Evolutionary conservation across 2,888 invertebrate species (phyloP).

Genomic region (Temnothorax rugatulus): DNA sequence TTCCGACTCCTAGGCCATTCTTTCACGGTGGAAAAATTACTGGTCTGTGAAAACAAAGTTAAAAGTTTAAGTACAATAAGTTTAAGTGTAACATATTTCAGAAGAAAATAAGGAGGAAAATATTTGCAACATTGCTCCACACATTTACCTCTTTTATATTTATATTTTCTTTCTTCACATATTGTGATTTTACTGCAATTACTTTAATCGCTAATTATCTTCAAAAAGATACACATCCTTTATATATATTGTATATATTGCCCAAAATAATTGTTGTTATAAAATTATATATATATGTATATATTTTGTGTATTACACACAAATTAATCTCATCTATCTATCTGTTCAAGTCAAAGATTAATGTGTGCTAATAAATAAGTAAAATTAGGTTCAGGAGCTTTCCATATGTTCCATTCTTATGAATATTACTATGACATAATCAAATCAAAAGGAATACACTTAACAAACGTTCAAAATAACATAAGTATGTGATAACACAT

Average conservation of each 20-base stretch:
- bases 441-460: not conserved
- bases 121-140: not conserved
- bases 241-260: not conserved
- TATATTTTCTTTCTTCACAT: not conserved
- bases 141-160: not conserved
- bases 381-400: not conserved
- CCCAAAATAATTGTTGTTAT: not conserved
- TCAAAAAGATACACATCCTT: not conserved
- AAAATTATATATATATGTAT: not conserved
- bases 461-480: not conserved
- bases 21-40: slow-evolving; percentile 91
- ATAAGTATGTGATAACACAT: not conserved
- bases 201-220: slow-evolving; percentile 8
- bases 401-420: not conserved
- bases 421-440: not conserved
- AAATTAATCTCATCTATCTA: not conserved
- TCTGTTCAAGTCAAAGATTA: not conserved
- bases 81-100: not conserved
- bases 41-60: slow-evolving; percentile 88
- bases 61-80: slow-evolving; percentile 61
- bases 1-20: slow-evolving; percentile 93
- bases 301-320: not conserved
- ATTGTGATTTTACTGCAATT: not conserved
- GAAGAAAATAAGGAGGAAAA: not conserved
- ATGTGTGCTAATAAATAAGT: not conserved